Evolutionary conservation across 2,888 invertebrate genomes (phyloP).

Genomic region (Catocala sponsa): DNA sequence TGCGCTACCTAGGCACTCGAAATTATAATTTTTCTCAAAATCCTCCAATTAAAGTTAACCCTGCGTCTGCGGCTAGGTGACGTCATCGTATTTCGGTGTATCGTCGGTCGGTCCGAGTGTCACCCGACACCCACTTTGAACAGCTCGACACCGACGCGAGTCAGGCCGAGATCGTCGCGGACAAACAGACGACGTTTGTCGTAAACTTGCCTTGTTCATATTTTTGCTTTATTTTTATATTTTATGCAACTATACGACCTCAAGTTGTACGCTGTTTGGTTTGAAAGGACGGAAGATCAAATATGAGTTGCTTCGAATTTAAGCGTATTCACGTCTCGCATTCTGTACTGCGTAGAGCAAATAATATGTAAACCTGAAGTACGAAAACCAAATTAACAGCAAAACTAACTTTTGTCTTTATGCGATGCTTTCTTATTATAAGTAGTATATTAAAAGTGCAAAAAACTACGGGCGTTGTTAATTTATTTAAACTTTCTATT

Average conservation of each 20-base stretch:
- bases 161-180: constrained; percentile 32
- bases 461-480: no score
- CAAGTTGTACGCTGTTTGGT: not conserved
- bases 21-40: not conserved
- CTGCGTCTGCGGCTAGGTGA: constrained; percentile 20
- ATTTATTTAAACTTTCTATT: no score
- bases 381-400: no score
- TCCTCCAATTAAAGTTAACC: constrained; percentile 3
- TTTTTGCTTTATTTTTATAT: constrained; percentile 15
- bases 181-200: constrained; percentile 38
- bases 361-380: no score
- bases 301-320: no score
- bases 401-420: no score
- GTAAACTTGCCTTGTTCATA: constrained; percentile 62
- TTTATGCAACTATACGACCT: constrained; percentile 3
- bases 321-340: no score
- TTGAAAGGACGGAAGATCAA: no score
- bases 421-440: no score
- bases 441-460: no score
- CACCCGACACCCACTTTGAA: constrained; percentile 63
- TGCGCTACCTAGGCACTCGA: no score
- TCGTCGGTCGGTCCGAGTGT: constrained; percentile 47
- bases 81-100: constrained; percentile 23
- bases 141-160: constrained; percentile 42
- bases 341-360: no score